These are phyloP conservation scores for Diadophis punctatus DNA, from an alignment of 2,113 vertebrate species.

Conservation along the genomic window DNA sequence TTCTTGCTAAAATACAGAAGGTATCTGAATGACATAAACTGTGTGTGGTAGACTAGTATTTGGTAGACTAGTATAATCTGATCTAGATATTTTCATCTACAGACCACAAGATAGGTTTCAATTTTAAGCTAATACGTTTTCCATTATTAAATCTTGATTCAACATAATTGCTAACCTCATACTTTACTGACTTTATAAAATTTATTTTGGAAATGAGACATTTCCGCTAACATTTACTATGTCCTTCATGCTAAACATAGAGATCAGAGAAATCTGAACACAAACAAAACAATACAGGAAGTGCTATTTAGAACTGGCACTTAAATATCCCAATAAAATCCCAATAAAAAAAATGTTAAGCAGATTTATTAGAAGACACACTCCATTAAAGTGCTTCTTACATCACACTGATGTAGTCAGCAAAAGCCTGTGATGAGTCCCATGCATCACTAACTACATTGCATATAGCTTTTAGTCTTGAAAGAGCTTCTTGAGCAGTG, in stretches of 20 bases:
- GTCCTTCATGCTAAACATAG: neutral
- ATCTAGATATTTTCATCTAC: neutral
- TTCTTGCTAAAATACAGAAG: neutral
- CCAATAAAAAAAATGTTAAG: neutral
- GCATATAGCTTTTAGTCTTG: slow-evolving; percentile 71
- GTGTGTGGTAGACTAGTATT: neutral
- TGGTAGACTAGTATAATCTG: neutral
- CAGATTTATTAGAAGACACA: neutral
- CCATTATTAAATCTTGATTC: neutral
- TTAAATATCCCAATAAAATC: neutral
- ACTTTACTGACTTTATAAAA: neutral
- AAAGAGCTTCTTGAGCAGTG: slow-evolving; percentile 74
- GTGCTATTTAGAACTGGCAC: neutral
- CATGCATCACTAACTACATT: slow-evolving; percentile 73
- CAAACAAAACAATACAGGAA: neutral
- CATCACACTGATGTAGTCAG: slow-evolving; percentile 87
- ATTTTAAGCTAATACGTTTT: neutral
- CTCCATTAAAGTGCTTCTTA: slow-evolving; percentile 53
- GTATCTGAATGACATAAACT: neutral
- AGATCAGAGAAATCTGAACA: neutral
- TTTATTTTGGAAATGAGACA: neutral
- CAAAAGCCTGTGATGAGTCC: slow-evolving; percentile 82
- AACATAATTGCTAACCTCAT: neutral
- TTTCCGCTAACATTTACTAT: neutral
- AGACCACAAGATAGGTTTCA: neutral